phyloP scores from a whole-genome alignment of 2,888 invertebrate species.

The Meghimatium bilineatum region DNA sequence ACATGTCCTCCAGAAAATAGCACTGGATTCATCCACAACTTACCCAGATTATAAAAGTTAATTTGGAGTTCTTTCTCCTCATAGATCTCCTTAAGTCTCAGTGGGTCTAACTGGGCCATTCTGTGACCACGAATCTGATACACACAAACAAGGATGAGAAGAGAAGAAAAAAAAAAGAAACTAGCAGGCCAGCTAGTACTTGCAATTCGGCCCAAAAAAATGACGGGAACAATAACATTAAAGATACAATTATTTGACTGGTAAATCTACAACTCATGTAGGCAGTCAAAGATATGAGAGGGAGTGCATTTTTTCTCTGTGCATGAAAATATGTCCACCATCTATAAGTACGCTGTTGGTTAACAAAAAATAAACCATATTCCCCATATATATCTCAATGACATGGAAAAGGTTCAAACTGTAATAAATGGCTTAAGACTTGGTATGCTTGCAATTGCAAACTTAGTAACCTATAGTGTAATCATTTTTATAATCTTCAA shows the following conservation, averaged over 20 bases:
- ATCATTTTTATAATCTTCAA: too few relatives aligned
- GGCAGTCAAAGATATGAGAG: not conserved
- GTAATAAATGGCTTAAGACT: too few relatives aligned
- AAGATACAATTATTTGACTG: not conserved
- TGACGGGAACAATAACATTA: not conserved
- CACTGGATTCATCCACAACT: slow-evolving; percentile 37
- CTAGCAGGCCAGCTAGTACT: slow-evolving; percentile 15
- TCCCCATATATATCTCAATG: too few relatives aligned
- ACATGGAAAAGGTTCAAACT: too few relatives aligned
- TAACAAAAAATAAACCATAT: too few relatives aligned
- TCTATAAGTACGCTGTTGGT: too few relatives aligned
- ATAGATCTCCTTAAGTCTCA: slow-evolving; percentile 84
- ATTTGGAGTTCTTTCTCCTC: slow-evolving; percentile 42
- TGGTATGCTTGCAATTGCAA: too few relatives aligned
- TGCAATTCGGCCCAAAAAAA: not conserved
- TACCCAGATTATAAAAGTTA: slow-evolving; percentile 56
- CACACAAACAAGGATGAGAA: slow-evolving; percentile 27
- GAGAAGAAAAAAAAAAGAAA: not conserved
- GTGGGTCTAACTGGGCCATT: slow-evolving; percentile 97
- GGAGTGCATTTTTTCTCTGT: not conserved
- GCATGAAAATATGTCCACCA: not conserved
- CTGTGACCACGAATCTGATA: slow-evolving; percentile 96
- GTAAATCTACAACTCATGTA: not conserved
- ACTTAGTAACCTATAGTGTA: too few relatives aligned
- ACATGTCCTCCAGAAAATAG: not conserved